Conservation (phyloP, 2,113 vertebrate genomes). For the Erythrolamprus reginae region DNA sequence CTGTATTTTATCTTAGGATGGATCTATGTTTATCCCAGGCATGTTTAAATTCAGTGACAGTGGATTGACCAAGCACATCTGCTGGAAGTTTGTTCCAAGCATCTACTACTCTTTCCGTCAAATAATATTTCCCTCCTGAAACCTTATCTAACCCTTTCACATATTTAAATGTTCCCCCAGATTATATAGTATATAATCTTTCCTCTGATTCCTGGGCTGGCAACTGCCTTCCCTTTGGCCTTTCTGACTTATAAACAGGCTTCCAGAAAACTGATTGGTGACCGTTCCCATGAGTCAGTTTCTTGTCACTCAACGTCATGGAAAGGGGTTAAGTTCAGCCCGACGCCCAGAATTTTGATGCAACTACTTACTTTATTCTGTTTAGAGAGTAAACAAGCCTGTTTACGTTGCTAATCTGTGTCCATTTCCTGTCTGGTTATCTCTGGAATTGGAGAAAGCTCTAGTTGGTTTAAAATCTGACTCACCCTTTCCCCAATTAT, state of each 20-base stretch:
- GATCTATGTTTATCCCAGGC: no score
- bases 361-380: background rate
- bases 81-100: no score
- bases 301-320: background rate
- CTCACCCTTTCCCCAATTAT: background rate
- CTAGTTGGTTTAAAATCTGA: background rate
- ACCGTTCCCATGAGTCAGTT: background rate
- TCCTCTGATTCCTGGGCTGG: background rate
- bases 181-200: no score
- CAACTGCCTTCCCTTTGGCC: background rate
- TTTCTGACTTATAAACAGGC: background rate
- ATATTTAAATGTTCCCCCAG: no score
- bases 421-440: background rate
- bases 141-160: no score
- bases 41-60: no score
- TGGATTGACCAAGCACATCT: no score
- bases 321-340: background rate
- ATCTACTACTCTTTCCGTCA: no score
- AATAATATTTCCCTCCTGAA: no score
- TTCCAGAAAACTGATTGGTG: background rate
- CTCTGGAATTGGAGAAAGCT: background rate
- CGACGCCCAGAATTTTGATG: background rate
- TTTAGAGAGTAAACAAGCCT: background rate
- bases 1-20: no score
- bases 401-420: background rate